phyloP scores from a whole-genome alignment of 1,140 invertebrate genomes.

The Drosophila paulistorum region DNA sequence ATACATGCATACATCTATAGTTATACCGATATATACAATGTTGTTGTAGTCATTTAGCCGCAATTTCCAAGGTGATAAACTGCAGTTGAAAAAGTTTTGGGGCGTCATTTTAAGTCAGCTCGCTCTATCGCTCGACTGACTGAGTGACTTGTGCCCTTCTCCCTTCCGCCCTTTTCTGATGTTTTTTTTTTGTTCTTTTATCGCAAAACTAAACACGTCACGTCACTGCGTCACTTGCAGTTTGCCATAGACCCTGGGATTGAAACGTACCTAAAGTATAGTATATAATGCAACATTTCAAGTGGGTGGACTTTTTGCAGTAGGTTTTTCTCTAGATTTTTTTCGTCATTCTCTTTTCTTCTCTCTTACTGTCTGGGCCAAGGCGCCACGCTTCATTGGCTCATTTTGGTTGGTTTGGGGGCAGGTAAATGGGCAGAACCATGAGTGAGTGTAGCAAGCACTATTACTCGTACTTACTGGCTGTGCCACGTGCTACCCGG shows the following conservation, averaged over 20 bases:
- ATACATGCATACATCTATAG: neutral
- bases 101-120: constrained; percentile 31
- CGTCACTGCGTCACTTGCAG: constrained; percentile 60
- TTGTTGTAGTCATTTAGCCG: constrained; percentile 40
- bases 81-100: constrained; percentile 33
- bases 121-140: constrained; percentile 20
- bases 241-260: constrained; percentile 27
- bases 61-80: constrained; percentile 66
- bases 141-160: constrained; percentile 22
- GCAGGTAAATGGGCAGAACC: constrained; percentile 29
- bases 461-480: constrained; percentile 3
- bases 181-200: constrained; percentile 7
- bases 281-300: constrained; percentile 20
- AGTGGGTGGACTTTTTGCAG: constrained; percentile 6
- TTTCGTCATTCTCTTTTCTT: constrained; percentile 9
- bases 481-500: constrained; percentile 42
- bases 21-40: constrained; percentile 9
- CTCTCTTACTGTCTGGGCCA: constrained; percentile 39
- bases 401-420: neutral
- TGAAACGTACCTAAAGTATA: constrained; percentile 10
- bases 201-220: constrained; percentile 47
- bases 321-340: neutral
- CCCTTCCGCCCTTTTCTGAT: neutral
- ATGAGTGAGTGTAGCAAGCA: neutral
- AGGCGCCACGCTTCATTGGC: constrained; percentile 53